Evolutionary conservation across 2,888 invertebrate genomes (phyloP), one percentile per base, ranked within the genome.

Genomic region (Abrostola triplasia): DNA sequence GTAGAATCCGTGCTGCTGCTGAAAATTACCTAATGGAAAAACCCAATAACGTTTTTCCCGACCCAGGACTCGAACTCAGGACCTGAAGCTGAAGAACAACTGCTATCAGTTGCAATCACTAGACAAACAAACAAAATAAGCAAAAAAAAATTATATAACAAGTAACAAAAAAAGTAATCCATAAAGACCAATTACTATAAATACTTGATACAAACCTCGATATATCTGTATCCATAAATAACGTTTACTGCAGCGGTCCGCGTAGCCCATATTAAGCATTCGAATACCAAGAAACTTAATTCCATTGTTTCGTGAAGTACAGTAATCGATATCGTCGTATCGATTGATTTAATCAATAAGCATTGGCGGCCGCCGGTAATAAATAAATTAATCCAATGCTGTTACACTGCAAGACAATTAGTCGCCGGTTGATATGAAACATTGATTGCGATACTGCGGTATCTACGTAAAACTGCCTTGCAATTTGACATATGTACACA

Each of bases 361-460:
- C 59, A 53, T 41, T 35, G 38, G 47, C 37, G 48, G 36, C 56
- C 58, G 5, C 35, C 24, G 12, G 49, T 71, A 53, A 51, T 63
- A 67, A 73, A 60, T 65, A 59, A 64, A 64, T 54, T 44, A 35
- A 7, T 13, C 41, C 49, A 62, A 65, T 48, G 37, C 56, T 36
- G 57, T 61, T 60, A 68, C 63, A 68, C 51, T 63, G 69, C 57
- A 72, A 61, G 36, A 59, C 57, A 56, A 63, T 69, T 59, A 54
- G 44, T 12, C 10, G 41, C n/a, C 47, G 48, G 48, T 52, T 50
- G 5, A 48, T 40, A 52, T 12, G n/a, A 48, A 67, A 36, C 36
- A 49, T 49, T 50, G 11, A 54, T 57, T 42, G 41, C 38, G 11
- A 36, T 36, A 13, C 24, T 38, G 11, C 47, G 47, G 24, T 47